phyloP scores from a whole-genome alignment of 2,113 vertebrate species.

The Petaurus breviceps region DNA sequence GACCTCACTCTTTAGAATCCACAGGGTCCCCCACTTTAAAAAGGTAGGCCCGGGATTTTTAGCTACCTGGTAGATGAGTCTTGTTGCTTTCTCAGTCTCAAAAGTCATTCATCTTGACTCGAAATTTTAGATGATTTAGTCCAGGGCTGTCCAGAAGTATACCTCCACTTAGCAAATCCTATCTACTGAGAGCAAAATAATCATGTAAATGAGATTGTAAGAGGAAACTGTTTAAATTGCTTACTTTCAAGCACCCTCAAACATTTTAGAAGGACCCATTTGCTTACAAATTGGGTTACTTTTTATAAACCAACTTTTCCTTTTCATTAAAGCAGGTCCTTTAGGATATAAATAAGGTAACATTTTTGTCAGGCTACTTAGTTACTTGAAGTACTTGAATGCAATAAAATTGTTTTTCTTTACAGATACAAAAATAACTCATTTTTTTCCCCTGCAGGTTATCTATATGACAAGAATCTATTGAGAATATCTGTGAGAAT shows the following conservation, averaged over 20 bases:
- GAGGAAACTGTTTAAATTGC: not conserved
- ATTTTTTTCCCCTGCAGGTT: not conserved
- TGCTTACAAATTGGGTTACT: slow-evolving; percentile 10
- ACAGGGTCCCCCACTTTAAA: not conserved
- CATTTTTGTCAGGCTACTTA: slow-evolving; percentile 29
- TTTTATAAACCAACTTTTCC: slow-evolving; percentile 16
- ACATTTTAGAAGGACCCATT: slow-evolving; percentile 32
- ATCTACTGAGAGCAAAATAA: not conserved
- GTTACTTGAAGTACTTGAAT: slow-evolving; percentile 18
- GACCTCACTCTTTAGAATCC: slow-evolving; percentile 21
- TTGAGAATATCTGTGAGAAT: not conserved
- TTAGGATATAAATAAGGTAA: not conserved
- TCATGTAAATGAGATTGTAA: not conserved
- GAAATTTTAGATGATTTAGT: not conserved
- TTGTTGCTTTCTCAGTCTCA: not conserved
- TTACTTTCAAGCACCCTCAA: not conserved
- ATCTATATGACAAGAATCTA: not conserved
- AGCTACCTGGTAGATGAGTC: not conserved
- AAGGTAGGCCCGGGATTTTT: not conserved
- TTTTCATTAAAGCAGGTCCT: not conserved
- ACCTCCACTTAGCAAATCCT: not conserved
- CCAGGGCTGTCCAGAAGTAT: not conserved
- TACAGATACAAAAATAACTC: not conserved
- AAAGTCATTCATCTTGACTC: not conserved
- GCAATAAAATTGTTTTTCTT: not conserved